A percentile compares a stretch with the other conserved stretches of the same genome.
phyloP scores from a whole-genome alignment of 2,113 vertebrate species.

The human (Homo sapiens) region DNA sequence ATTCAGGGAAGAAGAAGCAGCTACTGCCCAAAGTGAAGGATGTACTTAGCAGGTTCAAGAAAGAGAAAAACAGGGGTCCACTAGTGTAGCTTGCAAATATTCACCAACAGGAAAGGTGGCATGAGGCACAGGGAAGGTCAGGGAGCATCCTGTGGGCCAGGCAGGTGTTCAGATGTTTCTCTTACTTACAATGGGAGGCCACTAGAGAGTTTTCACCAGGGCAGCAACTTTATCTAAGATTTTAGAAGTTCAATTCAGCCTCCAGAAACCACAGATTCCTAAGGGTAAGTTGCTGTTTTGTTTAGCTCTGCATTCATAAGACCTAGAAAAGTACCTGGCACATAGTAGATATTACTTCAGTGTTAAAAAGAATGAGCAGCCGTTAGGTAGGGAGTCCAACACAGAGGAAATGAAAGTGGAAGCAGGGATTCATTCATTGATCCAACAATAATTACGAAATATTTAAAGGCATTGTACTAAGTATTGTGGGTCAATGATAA shows the following conservation, averaged over 20 bases:
- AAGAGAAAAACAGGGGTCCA: not conserved
- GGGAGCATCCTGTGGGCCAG: not conserved
- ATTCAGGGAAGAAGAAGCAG: not conserved
- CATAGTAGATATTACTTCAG: not conserved
- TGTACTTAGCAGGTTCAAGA: not conserved
- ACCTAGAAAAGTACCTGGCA: not conserved
- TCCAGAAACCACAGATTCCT: not conserved
- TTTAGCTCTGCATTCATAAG: not conserved
- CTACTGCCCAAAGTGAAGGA: not conserved
- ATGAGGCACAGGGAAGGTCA: not conserved
- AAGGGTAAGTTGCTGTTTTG: not conserved
- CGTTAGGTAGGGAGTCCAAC: not conserved
- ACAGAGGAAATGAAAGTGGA: not conserved
- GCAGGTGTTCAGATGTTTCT: not conserved
- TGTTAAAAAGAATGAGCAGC: not conserved
- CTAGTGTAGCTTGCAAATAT: not conserved
- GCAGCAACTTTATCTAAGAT: not conserved
- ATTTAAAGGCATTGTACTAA: not conserved
- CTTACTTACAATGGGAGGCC: not conserved
- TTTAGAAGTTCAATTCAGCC: not conserved
- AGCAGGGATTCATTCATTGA: not conserved
- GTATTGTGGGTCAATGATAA: not conserved
- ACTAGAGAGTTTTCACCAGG: not conserved
- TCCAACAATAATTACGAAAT: not conserved
- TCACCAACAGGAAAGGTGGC: not conserved